phyloP scores from a whole-genome alignment of 2,797 vertebrate genomes.

The Phaenicophaeus curvirostris region DNA sequence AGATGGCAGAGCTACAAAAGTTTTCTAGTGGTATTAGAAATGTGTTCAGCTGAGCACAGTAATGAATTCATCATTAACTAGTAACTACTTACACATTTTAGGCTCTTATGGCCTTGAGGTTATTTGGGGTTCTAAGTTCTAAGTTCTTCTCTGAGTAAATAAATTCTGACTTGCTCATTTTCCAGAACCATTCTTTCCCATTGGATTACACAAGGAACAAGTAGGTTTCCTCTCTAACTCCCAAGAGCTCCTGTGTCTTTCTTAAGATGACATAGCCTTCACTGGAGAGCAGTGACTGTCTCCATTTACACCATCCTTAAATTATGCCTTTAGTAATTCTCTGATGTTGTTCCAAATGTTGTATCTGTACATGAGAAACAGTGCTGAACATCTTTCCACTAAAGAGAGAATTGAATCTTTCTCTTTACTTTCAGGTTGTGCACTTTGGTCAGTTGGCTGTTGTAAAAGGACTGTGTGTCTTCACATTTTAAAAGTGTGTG shows the following conservation, averaged over 20 bases:
- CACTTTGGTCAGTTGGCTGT: not conserved
- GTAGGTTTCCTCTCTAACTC: not conserved
- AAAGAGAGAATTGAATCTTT: not conserved
- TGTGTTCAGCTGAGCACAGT: not conserved
- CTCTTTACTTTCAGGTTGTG: not conserved
- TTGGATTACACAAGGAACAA: not conserved
- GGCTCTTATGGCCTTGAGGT: not conserved
- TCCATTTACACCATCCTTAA: not conserved
- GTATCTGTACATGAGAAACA: not conserved
- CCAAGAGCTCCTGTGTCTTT: not conserved
- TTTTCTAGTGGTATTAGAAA: not conserved
- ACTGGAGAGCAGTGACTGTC: not conserved
- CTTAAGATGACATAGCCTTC: not conserved
- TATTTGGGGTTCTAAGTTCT: not conserved
- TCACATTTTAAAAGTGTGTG: not conserved
- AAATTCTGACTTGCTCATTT: not conserved
- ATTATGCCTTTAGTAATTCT: not conserved
- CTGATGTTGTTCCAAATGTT: not conserved
- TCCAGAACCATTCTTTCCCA: not conserved
- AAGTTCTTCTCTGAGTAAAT: not conserved
- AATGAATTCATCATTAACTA: not conserved
- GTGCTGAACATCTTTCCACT: not conserved
- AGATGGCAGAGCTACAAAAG: not conserved
- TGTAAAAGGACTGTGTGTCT: not conserved
- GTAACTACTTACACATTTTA: not conserved